A percentile compares a stretch with the other conserved stretches of the same genome.
phyloP scores from a whole-genome alignment of 1,140 invertebrate genomes.

The Plectus sambesii region DNA sequence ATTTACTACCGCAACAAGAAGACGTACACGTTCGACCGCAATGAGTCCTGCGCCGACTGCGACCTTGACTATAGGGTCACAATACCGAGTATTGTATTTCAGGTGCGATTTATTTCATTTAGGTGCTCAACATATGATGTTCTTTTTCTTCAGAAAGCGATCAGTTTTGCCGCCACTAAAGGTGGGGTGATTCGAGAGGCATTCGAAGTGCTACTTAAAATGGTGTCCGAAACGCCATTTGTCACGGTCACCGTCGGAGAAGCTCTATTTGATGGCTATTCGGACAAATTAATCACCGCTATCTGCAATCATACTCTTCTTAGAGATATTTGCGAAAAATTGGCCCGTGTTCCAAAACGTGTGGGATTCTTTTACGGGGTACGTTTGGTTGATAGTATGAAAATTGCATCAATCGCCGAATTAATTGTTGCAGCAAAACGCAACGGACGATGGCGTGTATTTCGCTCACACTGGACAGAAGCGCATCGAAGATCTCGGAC shows the following conservation, averaged over 20 bases:
- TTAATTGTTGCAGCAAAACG: constrained; percentile 30
- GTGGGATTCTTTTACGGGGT: constrained; percentile 43
- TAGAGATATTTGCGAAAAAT: constrained; percentile 22
- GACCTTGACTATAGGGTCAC: constrained; percentile 26
- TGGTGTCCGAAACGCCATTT: constrained; percentile 24
- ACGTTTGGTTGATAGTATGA: constrained; percentile 4
- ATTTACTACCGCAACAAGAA: constrained; percentile 35
- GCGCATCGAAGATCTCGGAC: constrained; percentile 25
- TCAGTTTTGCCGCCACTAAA: constrained; percentile 24
- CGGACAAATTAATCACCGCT: constrained; percentile 29
- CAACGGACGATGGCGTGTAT: constrained; percentile 34
- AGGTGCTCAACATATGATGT: constrained; percentile 16
- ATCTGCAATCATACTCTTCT: constrained; percentile 28
- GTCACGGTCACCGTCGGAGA: constrained; percentile 26
- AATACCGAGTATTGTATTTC: constrained; percentile 40
- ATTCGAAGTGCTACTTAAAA: constrained; percentile 16
- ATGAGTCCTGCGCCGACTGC: constrained; percentile 30
- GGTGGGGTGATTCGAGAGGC: constrained; percentile 10
- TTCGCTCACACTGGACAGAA: constrained; percentile 32
- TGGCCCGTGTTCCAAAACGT: constrained; percentile 27
- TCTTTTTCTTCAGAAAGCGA: constrained; percentile 20
- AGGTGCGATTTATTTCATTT: constrained; percentile 21
- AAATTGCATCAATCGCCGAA: neutral
- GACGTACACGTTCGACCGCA: constrained; percentile 26
- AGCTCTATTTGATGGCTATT: constrained; percentile 39